Evolutionary conservation across 1,140 invertebrate species (phyloP), one percentile per base, ranked within the genome.

Genomic region (Dendrolimus punctatus): DNA sequence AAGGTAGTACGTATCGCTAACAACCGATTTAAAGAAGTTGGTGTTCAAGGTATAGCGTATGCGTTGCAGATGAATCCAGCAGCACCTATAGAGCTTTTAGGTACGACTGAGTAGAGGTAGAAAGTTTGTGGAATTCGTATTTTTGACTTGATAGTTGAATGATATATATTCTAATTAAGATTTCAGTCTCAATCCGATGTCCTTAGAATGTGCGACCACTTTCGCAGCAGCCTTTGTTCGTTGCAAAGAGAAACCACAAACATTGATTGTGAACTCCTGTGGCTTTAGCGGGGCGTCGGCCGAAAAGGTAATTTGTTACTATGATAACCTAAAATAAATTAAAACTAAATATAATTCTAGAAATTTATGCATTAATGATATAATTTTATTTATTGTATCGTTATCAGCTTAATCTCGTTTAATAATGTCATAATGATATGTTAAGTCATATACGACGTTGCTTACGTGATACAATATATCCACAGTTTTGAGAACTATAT

Each of bases 221-320:
- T 78, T 87, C 55, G 79, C 83, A 2, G 77, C 85, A 36, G 82
- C 82, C 4, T 82, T 87, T 39, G 81, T 86, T 6, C 71, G 85
- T 2, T 87, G 83, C 59, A 85, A 81, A 46, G 81, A 80, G 52
- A 87, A 85, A 62, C 85, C 85, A 39, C 76, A 81, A 56, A 85
- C 80, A 8, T 61, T 87, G 49, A 84, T 82, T 46, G 68, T 85
- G 6, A 82, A 82, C 53, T 82, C 82, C 38, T 87, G 85, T 48
- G 81, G 83, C 40, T 81, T 87, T 49, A 44, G 51, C 10, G 85
- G 76, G 47, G 66, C 65, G 2, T 84, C 81, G 0, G 81, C 83
- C 38, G 79, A 80, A 54, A 80, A 84, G 73, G 85, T 85, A 46
- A 0, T 36, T 23, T 23, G 23, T 23, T 23, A 23, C 23, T 23